Base-by-base conservation (phyloP, 2,888 invertebrate genomes). In the Sarcophaga carnaria region DNA sequence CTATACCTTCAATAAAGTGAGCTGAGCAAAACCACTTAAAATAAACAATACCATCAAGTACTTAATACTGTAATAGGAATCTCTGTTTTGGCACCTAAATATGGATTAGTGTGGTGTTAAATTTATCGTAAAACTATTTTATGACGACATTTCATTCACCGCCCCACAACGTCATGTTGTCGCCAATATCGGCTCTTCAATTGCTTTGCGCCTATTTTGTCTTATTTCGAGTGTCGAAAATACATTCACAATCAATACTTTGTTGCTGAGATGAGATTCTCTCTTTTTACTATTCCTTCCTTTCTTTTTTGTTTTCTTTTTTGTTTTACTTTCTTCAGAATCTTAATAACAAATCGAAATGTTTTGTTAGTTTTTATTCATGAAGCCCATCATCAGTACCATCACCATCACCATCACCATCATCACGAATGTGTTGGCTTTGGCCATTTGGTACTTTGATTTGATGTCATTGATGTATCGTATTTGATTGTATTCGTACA, bases 121-220 rank as follows among this genome's bases (percentile, higher is more conserved):
- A 87, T 84, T 84, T 83, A 81, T 83, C 81, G 84, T 84, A 79
- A 84, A 87, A 84, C 80, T 87, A 87, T 84, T 87, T 83, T 84
- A 84, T 79, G 86, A 66, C 5, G 83, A 67, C 81, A 81, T 70
- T 81, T 47, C 45, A 63, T 66, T 69, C 25, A n/a, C 3, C 72
- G 54, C n/a, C 72, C 71, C 62, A 66, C 63, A 22, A 54, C 4
- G 17, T 54, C 4, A 0, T 54, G 17, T 54, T 54, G 54, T 54
- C 54, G 54, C 12, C 54, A 54, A 54, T 14, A 17, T 37, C 37
- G 37, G 37, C 37, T 54, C 14, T 54, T 54, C 54, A 54, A 54
- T 17, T 54, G 17, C 4, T 54, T 54, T 37, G 37, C 8, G 37
- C 37, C 37, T 37, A 37, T 37, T 10, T 37, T 37, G 37, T 37